Base-by-base conservation (phyloP, 2,113 vertebrate species). In the Pluvialis apricaria region DNA sequence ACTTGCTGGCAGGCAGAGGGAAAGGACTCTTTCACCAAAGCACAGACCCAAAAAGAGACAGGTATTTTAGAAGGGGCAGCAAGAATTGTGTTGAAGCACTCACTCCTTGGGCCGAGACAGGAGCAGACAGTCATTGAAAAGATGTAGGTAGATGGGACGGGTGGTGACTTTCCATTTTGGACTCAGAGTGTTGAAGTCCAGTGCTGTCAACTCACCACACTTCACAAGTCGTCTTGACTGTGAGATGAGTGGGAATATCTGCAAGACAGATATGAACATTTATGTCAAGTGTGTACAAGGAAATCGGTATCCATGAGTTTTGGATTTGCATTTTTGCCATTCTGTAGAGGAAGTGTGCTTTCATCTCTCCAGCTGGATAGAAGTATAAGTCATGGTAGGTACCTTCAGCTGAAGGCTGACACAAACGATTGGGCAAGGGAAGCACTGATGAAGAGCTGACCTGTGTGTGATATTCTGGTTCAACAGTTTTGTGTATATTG, bases 191-290 rank as follows among this genome's bases (percentile, higher is more conserved):
- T 89, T 98, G 92, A 97, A 97, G 57, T 98, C 98, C 62, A 99
- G 98, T 57, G 99, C 99, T 11, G 98, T 98, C 77, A 99, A 97
- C 36, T 97, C 97, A 9, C 99, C 99, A 68, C 99, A 98, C 58
- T 99, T 99, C 70, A 99, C 98, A 95, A 99, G 97, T 95, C 99
- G 97, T 70, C 99, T 99, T 1, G 99, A 99, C 97, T 99, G 99
- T 38, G 99, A 99, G 92, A 99, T 98, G 82, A 99, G 98, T 17
- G 99, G 99, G 79, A 99, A 99, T 85, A 99, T 99, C 99, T 99
- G 82, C 5, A 76, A 87, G 75, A 55, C 5, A 52, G 60, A 62
- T 68, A 51, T 19, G 51, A 92, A 34, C 15, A 32, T 34, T 77
- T 73, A 70, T 7, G 12, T 47, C 55, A 70, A 40, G 34, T 4